Evolutionary conservation across 2,113 vertebrate species (phyloP).

Genomic region (Phyllostomus discolor): DNA sequence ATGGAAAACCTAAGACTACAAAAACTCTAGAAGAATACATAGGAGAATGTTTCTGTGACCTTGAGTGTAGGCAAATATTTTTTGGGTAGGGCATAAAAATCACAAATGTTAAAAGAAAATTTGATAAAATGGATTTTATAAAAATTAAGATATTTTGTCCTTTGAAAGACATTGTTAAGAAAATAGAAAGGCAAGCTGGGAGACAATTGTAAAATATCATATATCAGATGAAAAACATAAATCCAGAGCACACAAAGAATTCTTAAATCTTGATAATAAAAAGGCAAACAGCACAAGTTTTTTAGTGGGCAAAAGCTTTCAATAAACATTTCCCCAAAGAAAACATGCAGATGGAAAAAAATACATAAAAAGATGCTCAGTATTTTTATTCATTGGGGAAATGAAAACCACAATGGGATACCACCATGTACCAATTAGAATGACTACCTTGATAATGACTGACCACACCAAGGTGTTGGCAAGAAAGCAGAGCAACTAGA

Average conservation of each 20-base stretch:
- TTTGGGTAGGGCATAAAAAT: neutral
- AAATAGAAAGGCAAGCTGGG: neutral
- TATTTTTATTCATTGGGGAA: neutral
- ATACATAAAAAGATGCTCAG: neutral
- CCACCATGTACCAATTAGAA: neutral
- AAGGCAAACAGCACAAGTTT: neutral
- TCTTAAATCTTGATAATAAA: neutral
- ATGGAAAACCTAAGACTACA: neutral
- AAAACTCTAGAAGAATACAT: neutral
- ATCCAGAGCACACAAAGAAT: neutral
- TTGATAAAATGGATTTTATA: neutral
- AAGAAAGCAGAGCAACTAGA: neutral
- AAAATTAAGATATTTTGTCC: slow-evolving; percentile 14
- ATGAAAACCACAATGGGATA: neutral
- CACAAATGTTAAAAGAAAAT: neutral
- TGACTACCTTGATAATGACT: neutral
- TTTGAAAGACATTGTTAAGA: neutral
- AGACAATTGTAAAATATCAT: neutral
- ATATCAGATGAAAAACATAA: neutral
- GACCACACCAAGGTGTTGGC: neutral
- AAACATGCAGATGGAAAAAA: neutral
- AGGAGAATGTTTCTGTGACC: neutral
- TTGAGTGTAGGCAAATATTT: neutral
- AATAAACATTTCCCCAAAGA: neutral
- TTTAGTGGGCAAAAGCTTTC: neutral